Conservation (phyloP, 2,888 invertebrate species). For the Mamestra brassicae region DNA sequence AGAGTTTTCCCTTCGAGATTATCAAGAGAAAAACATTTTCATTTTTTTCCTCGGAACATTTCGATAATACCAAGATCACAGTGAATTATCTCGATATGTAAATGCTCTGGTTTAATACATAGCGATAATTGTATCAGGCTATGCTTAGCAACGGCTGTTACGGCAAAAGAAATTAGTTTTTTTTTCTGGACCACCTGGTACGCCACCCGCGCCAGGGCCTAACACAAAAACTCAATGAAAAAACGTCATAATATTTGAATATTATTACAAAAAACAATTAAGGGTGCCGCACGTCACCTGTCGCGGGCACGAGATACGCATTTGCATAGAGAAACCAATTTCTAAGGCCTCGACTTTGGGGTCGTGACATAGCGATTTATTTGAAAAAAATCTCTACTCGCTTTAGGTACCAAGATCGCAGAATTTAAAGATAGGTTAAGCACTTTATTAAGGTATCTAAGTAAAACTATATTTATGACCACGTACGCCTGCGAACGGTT, state of each 20-base stretch:
- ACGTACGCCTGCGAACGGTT: neutral
- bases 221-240: slow-evolving; percentile 84
- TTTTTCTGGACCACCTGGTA: slow-evolving; percentile 89
- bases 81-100: slow-evolving; percentile 8
- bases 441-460: neutral
- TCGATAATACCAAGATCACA: neutral
- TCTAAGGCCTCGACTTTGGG: slow-evolving; percentile 74
- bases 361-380: slow-evolving; percentile 64
- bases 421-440: neutral
- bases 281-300: slow-evolving; percentile 90
- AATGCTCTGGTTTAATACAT: slow-evolving; percentile 16
- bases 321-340: slow-evolving; percentile 89
- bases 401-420: slow-evolving; percentile 1
- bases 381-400: neutral
- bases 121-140: slow-evolving; percentile 56
- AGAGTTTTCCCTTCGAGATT: slow-evolving; percentile 9
- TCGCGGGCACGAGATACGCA: slow-evolving; percentile 88
- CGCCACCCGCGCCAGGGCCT: slow-evolving; percentile 85
- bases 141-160: slow-evolving; percentile 83
- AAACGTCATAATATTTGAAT: slow-evolving; percentile 90
- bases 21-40: slow-evolving; percentile 26
- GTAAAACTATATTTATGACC: too few species aligned
- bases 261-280: slow-evolving; percentile 90
- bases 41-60: slow-evolving; percentile 10
- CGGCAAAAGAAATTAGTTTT: slow-evolving; percentile 81